Conservation (phyloP, 2,797 vertebrate species). For the Toxotes lorentzi region DNA sequence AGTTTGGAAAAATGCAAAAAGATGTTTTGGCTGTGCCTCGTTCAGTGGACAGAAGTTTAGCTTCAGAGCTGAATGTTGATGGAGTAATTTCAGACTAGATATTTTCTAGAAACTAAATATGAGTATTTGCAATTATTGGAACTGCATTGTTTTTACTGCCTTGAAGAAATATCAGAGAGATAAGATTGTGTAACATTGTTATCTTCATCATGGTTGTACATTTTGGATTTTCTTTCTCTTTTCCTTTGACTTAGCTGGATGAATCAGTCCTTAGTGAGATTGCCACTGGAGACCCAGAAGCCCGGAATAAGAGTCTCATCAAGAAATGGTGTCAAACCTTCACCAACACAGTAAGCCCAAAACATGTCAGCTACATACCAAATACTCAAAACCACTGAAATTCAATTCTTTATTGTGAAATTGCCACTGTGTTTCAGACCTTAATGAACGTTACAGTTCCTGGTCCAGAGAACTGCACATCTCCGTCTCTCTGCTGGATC, state of each 20-base stretch:
- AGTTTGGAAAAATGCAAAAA: too few relatives aligned
- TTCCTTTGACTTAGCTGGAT: constrained; percentile 86
- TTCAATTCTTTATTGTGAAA: constrained; percentile 1
- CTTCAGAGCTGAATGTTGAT: too few relatives aligned
- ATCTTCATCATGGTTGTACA: constrained; percentile 10
- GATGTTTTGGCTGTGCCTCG: too few relatives aligned
- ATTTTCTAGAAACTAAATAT: neutral
- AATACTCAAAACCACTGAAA: neutral
- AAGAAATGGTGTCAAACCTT: constrained; percentile 90
- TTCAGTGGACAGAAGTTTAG: neutral
- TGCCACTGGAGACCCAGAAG: constrained; percentile 86
- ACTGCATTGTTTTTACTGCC: constrained; percentile 8
- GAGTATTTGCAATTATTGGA: neutral
- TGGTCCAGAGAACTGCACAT: constrained; percentile 88
- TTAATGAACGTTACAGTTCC: constrained; percentile 87
- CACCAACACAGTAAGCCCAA: constrained; percentile 78
- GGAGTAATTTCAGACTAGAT: neutral
- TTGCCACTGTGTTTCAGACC: constrained; percentile 73
- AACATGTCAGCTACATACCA: neutral
- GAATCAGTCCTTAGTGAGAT: constrained; percentile 88
- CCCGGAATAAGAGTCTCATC: constrained; percentile 91
- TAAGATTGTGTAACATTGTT: constrained; percentile 19
- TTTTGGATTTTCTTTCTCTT: constrained; percentile 2
- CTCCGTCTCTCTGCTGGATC: constrained; percentile 85
- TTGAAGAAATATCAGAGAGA: constrained; percentile 19